Evolutionary conservation across 2,888 invertebrate species (phyloP).

Genomic region (Chymomyza amoena): DNA sequence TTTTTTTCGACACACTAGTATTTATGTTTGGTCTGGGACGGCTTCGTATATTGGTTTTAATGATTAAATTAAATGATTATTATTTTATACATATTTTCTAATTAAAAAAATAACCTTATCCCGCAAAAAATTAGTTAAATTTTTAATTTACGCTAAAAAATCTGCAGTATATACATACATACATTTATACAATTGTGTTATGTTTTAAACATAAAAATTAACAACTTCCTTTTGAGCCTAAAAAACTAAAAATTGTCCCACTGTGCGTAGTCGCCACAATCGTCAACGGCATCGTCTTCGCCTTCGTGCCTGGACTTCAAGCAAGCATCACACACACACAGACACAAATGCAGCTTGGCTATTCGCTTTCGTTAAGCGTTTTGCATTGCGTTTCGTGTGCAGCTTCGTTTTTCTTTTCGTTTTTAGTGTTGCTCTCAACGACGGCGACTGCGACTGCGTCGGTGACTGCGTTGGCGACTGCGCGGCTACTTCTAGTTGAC

Average conservation of each 20-base stretch:
- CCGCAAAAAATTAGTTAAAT: no score
- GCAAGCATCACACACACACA: neutral
- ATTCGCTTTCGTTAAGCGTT: constrained; percentile 24
- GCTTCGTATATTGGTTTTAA: no score
- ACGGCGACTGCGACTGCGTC: neutral
- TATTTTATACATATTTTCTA: no score
- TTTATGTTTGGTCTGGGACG: no score
- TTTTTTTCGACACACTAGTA: no score
- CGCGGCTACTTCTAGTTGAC: constrained; percentile 66
- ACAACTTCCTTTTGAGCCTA: neutral
- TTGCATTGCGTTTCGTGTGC: constrained; percentile 5
- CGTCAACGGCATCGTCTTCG: neutral
- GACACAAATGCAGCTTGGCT: constrained; percentile 27
- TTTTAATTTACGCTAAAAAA: no score
- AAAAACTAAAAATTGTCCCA: neutral
- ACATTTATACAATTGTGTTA: no score
- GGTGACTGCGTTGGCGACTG: neutral
- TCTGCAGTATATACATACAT: no score
- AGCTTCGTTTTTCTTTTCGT: constrained; percentile 12
- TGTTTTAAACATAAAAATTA: neutral
- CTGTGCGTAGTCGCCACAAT: neutral
- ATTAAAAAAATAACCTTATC: no score
- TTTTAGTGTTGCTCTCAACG: neutral
- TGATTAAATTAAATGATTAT: no score
- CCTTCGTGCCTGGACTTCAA: neutral